Conservation (phyloP, 2,113 vertebrate genomes). For the Gambusia affinis region DNA sequence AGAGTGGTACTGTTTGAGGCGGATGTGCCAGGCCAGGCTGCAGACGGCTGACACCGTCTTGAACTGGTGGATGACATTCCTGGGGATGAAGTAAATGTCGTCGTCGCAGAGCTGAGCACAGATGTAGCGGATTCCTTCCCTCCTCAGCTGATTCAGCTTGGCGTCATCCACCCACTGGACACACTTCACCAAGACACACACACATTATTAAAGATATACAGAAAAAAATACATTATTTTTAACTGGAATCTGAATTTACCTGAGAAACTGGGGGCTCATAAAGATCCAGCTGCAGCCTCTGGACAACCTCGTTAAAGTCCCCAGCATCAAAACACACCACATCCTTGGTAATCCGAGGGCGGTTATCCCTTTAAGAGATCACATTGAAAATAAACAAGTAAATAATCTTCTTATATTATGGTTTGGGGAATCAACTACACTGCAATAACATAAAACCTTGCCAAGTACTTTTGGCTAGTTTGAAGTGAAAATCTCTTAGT, state of each 20-base stretch:
- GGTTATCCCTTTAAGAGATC: constrained; percentile 82
- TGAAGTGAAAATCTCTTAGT: too few relatives aligned
- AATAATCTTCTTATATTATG: background rate
- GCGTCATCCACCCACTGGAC: constrained; percentile 99
- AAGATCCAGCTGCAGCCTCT: constrained; percentile 94
- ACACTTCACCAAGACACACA: constrained; percentile 80
- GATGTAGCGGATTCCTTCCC: constrained; percentile 95
- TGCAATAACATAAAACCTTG: too few relatives aligned
- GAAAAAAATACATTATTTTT: background rate
- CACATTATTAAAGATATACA: background rate
- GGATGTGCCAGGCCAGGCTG: constrained; percentile 98
- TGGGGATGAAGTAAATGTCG: constrained; percentile 98
- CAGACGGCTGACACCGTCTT: constrained; percentile 98
- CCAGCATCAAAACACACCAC: constrained; percentile 97
- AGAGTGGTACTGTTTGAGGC: constrained; percentile 90
- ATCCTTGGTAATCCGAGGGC: constrained; percentile 97
- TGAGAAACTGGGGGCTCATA: constrained; percentile 98
- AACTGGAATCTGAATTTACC: constrained; percentile 69
- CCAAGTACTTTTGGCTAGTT: too few relatives aligned
- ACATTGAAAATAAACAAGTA: background rate
- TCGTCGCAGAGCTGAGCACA: constrained; percentile 94
- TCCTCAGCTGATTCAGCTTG: constrained; percentile 97
- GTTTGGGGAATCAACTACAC: background rate
- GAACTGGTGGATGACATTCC: constrained; percentile 99
- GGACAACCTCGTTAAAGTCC: constrained; percentile 96